phyloP scores from a whole-genome alignment of 2,797 vertebrate species.

The Vireo griseus region DNA sequence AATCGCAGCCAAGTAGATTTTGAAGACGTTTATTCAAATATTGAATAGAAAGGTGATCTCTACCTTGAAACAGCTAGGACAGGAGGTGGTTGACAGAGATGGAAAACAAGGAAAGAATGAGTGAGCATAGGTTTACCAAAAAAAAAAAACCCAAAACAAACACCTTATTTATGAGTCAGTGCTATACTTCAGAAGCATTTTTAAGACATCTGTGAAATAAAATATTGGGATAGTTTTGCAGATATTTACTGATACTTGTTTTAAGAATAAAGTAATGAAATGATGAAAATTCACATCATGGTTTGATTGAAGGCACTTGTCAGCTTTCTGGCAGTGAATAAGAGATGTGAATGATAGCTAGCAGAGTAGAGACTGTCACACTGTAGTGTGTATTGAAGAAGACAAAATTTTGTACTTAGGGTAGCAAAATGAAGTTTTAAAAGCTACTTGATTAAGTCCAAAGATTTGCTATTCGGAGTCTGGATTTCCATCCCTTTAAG shows the following conservation, averaged over 20 bases:
- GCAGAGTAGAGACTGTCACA: not conserved
- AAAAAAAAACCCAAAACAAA: not conserved
- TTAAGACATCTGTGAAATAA: not conserved
- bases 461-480: not conserved
- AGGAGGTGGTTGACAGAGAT: not conserved
- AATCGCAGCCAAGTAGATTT: not conserved
- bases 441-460: not conserved
- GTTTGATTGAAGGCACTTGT: slow-evolving; percentile 4
- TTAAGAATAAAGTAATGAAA: not conserved
- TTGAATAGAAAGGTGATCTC: not conserved
- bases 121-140: not conserved
- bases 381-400: not conserved
- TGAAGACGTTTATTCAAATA: not conserved
- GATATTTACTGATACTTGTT: not conserved
- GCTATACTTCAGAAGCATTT: not conserved
- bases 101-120: not conserved
- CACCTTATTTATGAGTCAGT: not conserved
- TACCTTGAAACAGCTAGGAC: not conserved
- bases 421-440: not conserved
- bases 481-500: not conserved
- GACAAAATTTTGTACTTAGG: not conserved
- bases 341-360: not conserved
- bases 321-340: not conserved
- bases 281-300: not conserved
- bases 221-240: not conserved